Conservation (phyloP, 2,888 invertebrate genomes). For the Neoitamus cyanurus region DNA sequence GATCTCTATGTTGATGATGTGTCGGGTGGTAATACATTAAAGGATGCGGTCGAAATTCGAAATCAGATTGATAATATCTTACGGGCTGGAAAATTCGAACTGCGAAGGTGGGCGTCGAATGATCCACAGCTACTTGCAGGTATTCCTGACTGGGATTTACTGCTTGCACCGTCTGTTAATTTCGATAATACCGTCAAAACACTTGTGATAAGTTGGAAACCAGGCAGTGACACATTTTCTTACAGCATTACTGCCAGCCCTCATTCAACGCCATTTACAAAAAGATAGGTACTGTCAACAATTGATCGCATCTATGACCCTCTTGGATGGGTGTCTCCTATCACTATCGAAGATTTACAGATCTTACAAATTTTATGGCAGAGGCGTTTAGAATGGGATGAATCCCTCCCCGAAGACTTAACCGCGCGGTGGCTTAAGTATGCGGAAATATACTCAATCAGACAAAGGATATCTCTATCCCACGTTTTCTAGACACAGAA, state of each 20-base stretch:
- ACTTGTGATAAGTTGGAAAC: neutral
- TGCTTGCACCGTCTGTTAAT: neutral
- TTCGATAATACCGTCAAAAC: neutral
- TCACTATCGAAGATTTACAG: too few species aligned
- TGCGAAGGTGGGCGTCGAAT: neutral
- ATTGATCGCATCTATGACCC: neutral
- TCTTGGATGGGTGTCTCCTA: conserved; percentile 7
- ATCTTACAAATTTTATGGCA: neutral
- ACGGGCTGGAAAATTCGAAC: neutral
- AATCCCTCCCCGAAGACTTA: neutral
- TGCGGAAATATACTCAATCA: neutral
- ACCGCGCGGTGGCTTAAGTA: neutral
- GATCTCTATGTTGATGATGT: neutral
- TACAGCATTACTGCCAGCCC: neutral
- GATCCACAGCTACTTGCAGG: neutral
- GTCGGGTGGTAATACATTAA: neutral
- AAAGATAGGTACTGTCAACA: neutral
- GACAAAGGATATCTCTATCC: neutral
- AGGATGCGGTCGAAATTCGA: neutral
- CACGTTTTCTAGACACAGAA: conserved; percentile 10
- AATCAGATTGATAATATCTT: neutral
- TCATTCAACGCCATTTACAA: neutral
- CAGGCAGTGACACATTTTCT: neutral
- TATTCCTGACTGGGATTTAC: neutral
- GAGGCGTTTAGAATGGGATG: neutral